A percentile compares a stretch with the other conserved stretches of the same genome.
phyloP scores from a whole-genome alignment of 2,113 vertebrate genomes.

The Etia nguti region DNA sequence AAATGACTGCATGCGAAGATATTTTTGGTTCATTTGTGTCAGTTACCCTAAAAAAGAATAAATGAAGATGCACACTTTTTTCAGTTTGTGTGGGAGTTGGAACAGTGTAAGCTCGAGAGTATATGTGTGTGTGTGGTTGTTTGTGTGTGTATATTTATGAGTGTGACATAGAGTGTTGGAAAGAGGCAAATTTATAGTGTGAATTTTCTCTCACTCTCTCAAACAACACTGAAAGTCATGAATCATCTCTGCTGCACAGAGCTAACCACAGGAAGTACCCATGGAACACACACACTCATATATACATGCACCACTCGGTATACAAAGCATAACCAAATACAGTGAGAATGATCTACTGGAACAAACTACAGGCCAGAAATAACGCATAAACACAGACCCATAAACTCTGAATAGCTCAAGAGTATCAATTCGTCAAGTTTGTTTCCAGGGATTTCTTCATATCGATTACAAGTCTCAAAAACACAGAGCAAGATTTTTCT shows the following conservation, averaged over 20 bases:
- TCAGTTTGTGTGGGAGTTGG: conserved; percentile 58
- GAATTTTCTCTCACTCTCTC: conserved; percentile 40
- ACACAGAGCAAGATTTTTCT: conserved; percentile 24
- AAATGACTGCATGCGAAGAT: conserved; percentile 28
- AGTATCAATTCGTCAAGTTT: conserved; percentile 27
- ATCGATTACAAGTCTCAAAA: conserved; percentile 29
- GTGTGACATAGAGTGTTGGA: conserved; percentile 26
- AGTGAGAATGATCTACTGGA: background rate
- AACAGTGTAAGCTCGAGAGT: conserved; percentile 25
- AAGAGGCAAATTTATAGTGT: conserved; percentile 51
- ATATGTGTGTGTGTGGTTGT: background rate
- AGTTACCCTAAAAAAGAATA: conserved; percentile 44
- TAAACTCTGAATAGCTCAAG: conserved; percentile 32
- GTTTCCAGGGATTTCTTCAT: conserved; percentile 28
- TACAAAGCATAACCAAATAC: conserved; percentile 3
- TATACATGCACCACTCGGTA: background rate
- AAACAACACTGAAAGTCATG: conserved; percentile 56
- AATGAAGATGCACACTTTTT: conserved; percentile 40
- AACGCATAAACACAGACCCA: conserved; percentile 10
- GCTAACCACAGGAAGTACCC: conserved; percentile 53
- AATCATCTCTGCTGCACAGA: conserved; percentile 55
- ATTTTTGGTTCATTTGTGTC: conserved; percentile 55
- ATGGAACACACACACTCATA: conserved; percentile 39
- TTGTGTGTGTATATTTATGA: conserved; percentile 10
- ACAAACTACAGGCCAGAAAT: conserved; percentile 22